Conservation (phyloP, 2,113 vertebrate genomes). For the Tretioscincus oriximinensis region DNA sequence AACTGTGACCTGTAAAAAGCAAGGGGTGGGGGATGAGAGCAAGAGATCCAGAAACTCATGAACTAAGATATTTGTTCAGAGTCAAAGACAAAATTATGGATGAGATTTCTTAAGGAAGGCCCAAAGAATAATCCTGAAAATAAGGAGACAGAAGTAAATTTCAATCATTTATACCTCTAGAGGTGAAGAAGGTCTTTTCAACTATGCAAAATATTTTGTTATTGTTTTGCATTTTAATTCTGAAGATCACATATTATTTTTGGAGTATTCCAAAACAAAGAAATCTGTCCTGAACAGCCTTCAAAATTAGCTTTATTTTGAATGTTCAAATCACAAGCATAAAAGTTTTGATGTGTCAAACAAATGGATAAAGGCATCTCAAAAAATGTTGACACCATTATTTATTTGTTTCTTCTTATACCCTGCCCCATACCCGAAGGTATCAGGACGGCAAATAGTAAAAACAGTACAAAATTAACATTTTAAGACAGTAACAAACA, state of each 20-base stretch:
- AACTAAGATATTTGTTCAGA: slow-evolving; percentile 4
- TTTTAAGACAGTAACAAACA: too few relatives aligned
- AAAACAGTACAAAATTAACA: too few relatives aligned
- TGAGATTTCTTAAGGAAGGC: slow-evolving; percentile 11
- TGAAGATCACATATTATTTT: too few relatives aligned
- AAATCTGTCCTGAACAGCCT: background rate
- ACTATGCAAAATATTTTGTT: background rate
- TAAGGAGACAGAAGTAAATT: background rate
- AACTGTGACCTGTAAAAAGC: background rate
- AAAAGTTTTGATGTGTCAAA: background rate
- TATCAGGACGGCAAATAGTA: too few relatives aligned
- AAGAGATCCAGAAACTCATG: background rate
- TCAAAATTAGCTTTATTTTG: background rate
- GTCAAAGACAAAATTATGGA: background rate
- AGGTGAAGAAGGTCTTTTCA: background rate
- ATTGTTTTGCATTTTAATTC: background rate
- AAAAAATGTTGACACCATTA: background rate
- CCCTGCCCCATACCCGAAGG: too few relatives aligned
- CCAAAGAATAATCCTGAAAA: slow-evolving; percentile 4
- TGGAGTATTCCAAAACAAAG: background rate
- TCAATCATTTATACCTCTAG: slow-evolving; percentile 26
- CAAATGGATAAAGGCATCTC: background rate
- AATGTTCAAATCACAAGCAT: background rate
- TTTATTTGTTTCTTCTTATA: background rate
- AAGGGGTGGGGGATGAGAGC: background rate